Percentiles rank a stretch among this genome's conserved stretches.
Conservation (phyloP, 2,888 invertebrate genomes). For the Zygaena filipendulae region DNA sequence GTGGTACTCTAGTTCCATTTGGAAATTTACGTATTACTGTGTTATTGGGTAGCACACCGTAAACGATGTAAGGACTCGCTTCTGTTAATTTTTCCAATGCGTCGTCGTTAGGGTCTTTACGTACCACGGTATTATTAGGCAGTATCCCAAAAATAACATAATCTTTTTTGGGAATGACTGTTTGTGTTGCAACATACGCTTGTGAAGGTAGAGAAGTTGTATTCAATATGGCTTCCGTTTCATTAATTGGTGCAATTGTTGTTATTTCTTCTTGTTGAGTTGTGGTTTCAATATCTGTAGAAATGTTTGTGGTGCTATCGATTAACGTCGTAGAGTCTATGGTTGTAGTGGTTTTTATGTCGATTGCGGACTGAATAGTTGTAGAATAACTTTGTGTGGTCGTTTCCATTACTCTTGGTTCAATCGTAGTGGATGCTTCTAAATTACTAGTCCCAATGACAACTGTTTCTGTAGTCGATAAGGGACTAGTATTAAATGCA, state of each 20-base stretch:
- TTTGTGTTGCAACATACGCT: conserved; percentile 25
- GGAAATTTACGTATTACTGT: conserved; percentile 83
- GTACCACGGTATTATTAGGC: conserved; percentile 82
- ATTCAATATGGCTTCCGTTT: conserved; percentile 23
- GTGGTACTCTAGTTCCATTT: conserved; percentile 82
- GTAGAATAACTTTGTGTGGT: conserved; percentile 18
- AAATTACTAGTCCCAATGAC: conserved; percentile 22
- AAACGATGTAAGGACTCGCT: conserved; percentile 77
- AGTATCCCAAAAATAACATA: conserved; percentile 80
- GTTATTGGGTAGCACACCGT: conserved; percentile 82
- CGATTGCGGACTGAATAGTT: conserved; percentile 16
- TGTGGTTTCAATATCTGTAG: conserved; percentile 23
- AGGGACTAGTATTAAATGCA: conserved; percentile 4
- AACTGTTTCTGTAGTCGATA: conserved; percentile 9
- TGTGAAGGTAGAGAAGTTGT: conserved; percentile 28
- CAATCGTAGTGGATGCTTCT: conserved; percentile 29
- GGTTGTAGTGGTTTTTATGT: conserved; percentile 23
- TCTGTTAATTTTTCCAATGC: conserved; percentile 74
- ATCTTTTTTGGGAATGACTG: conserved; percentile 69
- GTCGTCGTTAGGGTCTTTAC: conserved; percentile 77
- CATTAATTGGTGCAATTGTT: conserved; percentile 21
- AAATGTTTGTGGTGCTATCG: conserved; percentile 17
- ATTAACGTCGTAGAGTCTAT: no score
- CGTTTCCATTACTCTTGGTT: no score
- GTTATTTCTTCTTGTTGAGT: conserved; percentile 24